Evolutionary conservation across 2,113 vertebrate genomes (phyloP).

Genomic region (Tiliqua scincoides): DNA sequence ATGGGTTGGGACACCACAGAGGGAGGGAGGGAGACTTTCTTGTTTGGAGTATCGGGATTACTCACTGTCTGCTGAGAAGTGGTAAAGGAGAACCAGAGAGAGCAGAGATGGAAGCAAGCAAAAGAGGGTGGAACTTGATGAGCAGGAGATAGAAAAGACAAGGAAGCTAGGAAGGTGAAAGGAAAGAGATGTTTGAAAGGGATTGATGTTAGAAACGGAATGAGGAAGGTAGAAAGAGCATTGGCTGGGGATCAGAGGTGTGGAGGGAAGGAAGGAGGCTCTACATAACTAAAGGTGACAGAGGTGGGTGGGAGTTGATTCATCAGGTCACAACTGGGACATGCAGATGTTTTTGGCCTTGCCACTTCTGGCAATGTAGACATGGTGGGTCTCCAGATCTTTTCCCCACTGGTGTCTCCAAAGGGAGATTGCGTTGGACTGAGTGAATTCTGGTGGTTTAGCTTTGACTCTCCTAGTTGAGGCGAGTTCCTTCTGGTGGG

Average conservation of each 20-base stretch:
- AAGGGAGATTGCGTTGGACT: neutral
- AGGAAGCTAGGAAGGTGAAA: neutral
- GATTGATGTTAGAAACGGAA: neutral
- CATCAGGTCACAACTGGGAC: neutral
- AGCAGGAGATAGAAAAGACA: neutral
- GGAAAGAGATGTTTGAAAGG: neutral
- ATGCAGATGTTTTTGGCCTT: neutral
- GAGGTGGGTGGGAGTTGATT: neutral
- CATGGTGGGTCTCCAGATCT: too few relatives aligned
- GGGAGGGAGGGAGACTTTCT: neutral
- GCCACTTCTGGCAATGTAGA: neutral
- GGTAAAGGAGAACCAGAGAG: neutral
- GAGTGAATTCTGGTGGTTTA: neutral
- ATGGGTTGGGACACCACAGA: neutral
- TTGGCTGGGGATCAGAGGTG: too few relatives aligned
- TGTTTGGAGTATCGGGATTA: neutral
- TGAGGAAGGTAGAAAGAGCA: neutral
- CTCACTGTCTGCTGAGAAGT: neutral
- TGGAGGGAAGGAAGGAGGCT: neutral
- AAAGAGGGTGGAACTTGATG: neutral
- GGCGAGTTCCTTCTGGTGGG: neutral
- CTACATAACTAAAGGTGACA: neutral
- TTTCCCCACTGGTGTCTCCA: neutral
- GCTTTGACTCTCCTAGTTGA: neutral
- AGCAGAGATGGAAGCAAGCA: neutral